These are phyloP conservation scores for Intellagama lesueurii DNA, from an alignment of 2,797 vertebrate species.

Conservation along the genomic window DNA sequence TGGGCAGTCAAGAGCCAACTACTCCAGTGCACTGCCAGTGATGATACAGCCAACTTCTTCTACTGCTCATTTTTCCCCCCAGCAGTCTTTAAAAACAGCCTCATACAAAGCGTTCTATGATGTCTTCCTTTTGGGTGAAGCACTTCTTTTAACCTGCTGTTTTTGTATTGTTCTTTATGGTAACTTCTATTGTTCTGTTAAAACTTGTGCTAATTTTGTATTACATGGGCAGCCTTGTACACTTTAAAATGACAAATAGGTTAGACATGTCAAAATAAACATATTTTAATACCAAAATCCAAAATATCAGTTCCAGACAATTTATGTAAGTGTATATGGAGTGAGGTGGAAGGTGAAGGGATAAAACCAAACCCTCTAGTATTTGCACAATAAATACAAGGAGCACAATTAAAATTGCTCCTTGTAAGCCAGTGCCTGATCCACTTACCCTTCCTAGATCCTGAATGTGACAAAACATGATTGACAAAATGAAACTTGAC, in stretches of 20 bases:
- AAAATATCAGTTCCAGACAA: neutral
- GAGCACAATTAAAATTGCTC: neutral
- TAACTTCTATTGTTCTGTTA: neutral
- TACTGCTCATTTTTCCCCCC: too few species aligned
- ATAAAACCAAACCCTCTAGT: neutral
- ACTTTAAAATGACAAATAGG: neutral
- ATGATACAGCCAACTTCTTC: too few species aligned
- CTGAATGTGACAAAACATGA: neutral
- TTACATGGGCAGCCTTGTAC: neutral
- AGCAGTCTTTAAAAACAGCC: neutral
- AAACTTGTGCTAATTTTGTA: neutral
- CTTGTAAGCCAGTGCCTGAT: neutral
- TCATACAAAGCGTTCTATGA: neutral
- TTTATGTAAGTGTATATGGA: neutral
- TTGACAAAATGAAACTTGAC: conserved; percentile 8
- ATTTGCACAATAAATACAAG: neutral
- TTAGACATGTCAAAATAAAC: neutral
- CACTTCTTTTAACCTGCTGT: too few species aligned
- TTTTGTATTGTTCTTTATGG: neutral
- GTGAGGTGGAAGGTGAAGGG: neutral
- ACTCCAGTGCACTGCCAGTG: too few species aligned
- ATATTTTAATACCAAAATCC: neutral
- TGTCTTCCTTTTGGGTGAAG: neutral
- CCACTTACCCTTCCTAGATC: neutral
- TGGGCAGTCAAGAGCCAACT: too few species aligned